Percentiles rank a stretch among this genome's conserved stretches.
Evolutionary conservation across 2,113 vertebrate genomes (phyloP).

Genomic region (Garra rufa): DNA sequence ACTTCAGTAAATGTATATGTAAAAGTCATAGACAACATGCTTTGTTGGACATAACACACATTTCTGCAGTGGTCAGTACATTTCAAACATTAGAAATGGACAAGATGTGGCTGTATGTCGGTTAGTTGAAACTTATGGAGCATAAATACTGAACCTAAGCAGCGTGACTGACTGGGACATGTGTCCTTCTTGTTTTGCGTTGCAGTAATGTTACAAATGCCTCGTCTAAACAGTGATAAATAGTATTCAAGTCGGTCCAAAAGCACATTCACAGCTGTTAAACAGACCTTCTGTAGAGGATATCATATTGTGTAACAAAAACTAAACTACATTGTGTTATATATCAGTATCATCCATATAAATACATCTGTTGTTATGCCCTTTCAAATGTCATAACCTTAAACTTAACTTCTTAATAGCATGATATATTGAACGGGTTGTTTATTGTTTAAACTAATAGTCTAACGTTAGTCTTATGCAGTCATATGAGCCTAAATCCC

Average conservation of each 20-base stretch:
- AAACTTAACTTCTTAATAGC: neutral
- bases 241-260: neutral
- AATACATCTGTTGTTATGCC: neutral
- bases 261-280: constrained; percentile 16
- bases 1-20: no score
- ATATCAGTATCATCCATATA: neutral
- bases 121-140: neutral
- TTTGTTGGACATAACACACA: neutral
- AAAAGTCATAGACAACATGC: neutral
- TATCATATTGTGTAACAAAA: neutral
- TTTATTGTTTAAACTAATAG: constrained; percentile 8
- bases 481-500: neutral
- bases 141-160: neutral
- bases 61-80: neutral
- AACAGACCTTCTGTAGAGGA: neutral
- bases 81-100: neutral
- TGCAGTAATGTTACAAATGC: neutral
- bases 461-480: neutral
- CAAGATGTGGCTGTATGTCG: neutral
- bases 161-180: constrained; percentile 49
- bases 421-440: neutral
- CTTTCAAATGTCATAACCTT: constrained; percentile 15
- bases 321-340: neutral
- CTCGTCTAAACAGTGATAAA: neutral
- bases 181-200: constrained; percentile 31